phyloP scores from a whole-genome alignment of 2,797 vertebrate species.

The Brachyalestes nurse region DNA sequence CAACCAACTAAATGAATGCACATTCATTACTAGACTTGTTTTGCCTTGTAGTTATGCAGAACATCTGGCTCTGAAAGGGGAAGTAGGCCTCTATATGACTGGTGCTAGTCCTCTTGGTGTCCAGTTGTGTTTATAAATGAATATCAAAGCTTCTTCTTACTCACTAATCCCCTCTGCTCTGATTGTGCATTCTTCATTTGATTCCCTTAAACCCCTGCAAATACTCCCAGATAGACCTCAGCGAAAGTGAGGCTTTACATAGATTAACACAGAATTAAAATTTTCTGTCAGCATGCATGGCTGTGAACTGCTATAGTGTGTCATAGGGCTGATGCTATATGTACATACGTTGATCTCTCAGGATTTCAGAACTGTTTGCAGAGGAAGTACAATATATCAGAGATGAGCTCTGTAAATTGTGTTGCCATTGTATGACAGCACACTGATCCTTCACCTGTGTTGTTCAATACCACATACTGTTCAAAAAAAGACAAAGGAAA shows the following conservation, averaged over 20 bases:
- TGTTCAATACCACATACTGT: neutral
- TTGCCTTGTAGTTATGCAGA: neutral
- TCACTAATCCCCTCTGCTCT: constrained; percentile 7
- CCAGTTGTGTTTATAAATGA: constrained; percentile 41
- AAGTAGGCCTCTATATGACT: constrained; percentile 3
- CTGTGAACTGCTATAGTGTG: neutral
- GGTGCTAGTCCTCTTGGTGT: constrained; percentile 3
- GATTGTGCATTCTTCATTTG: neutral
- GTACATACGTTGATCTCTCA: neutral
- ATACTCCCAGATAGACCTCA: neutral
- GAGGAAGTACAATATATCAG: neutral
- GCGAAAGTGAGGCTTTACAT: neutral
- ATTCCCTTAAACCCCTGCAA: neutral
- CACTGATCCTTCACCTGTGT: neutral
- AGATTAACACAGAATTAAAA: neutral
- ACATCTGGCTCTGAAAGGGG: constrained; percentile 32
- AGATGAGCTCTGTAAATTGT: neutral
- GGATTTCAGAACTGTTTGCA: neutral
- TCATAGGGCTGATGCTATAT: neutral
- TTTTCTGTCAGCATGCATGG: neutral
- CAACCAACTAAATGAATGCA: neutral
- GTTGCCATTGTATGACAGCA: neutral
- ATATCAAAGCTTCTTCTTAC: neutral
- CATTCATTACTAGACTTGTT: neutral
- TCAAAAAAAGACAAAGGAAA: no score